Evolutionary conservation across 2,797 vertebrate species (phyloP), one percentile per base, ranked within the genome.

Genomic region (Eidolon dupreanum): DNA sequence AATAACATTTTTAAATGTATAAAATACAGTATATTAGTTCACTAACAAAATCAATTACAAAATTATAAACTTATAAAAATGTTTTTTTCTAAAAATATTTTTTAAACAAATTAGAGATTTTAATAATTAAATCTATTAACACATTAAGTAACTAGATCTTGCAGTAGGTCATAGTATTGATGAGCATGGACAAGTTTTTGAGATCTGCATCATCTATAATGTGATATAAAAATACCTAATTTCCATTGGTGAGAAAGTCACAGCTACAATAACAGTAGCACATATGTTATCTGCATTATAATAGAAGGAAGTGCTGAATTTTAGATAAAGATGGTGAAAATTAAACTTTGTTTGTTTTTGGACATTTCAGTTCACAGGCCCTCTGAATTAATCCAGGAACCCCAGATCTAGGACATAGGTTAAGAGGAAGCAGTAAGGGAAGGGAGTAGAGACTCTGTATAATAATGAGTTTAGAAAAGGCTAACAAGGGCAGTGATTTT

Each of bases 391-490:
- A 49, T 75, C 22, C 65, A 59, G 13, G 19, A 13, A 73, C 28
- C 24, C 66, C n/a, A 74, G 26, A 61, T 81, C 9, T 49, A 63
- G 41, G 31, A 90, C 19, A 15, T 46, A 63, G 36, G 12, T 90
- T 78, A 90, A 49, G 33, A 15, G 51, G 33, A 74, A 85, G 19
- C 36, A 59, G 31, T 88, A 77, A 63, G 24, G 59, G 33, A 83
- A 66, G 46, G 15, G 12, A 83, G 31, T 68, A 68, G 43, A 89
- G 79, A 90, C 12, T 15, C 28, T 55, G 16, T 63, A n/a, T 74
- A 92, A 90, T 87, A 96, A 75, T 70, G 28, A 75, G 24, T 79
- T 94, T 8, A 49, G 71, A 73, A 75, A 94, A 85, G 73, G 61
- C 12, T 41, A 51, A 51, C 1, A 8, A 26, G 3, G 17, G 15